A percentile compares a stretch with the other conserved stretches of the same genome.
Evolutionary conservation across 2,797 vertebrate genomes (phyloP).

Genomic region (Rhinophrynus dorsalis): DNA sequence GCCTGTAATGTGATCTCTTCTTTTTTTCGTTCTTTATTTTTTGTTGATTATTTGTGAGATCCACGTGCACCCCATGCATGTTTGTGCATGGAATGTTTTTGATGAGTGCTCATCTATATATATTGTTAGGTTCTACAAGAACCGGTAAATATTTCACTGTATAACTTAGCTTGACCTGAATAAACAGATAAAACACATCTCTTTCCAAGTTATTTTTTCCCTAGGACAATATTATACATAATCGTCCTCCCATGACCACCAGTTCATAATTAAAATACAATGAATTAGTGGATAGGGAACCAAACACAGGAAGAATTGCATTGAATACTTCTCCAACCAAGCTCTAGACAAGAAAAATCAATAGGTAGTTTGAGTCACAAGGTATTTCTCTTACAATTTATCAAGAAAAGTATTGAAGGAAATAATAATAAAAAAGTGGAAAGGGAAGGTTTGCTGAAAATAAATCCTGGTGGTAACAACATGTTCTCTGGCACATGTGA

Average conservation of each 20-base stretch:
- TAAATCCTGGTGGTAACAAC: background rate
- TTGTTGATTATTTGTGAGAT: too few relatives aligned
- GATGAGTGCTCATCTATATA: too few relatives aligned
- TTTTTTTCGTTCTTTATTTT: too few relatives aligned
- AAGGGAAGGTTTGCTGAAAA: background rate
- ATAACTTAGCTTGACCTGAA: too few relatives aligned
- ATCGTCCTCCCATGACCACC: constrained; percentile 29
- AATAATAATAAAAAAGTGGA: constrained; percentile 5
- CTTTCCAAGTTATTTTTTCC: constrained; percentile 28
- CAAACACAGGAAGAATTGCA: constrained; percentile 45
- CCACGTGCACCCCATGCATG: too few relatives aligned
- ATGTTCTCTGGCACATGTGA: background rate
- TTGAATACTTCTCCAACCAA: constrained; percentile 26
- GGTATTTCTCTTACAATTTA: constrained; percentile 40
- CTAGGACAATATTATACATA: constrained; percentile 32
- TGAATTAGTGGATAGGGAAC: constrained; percentile 46
- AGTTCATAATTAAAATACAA: constrained; percentile 46
- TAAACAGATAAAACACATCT: constrained; percentile 37
- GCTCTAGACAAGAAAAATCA: constrained; percentile 43
- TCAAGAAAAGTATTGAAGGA: constrained; percentile 27
- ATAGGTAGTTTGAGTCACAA: constrained; percentile 45
- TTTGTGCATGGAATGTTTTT: too few relatives aligned
- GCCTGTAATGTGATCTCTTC: too few relatives aligned
- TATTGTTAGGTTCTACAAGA: too few relatives aligned
- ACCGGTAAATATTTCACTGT: too few relatives aligned